Conservation (phyloP, 1,140 invertebrate genomes). For the Mizuhopecten yessoensis region DNA sequence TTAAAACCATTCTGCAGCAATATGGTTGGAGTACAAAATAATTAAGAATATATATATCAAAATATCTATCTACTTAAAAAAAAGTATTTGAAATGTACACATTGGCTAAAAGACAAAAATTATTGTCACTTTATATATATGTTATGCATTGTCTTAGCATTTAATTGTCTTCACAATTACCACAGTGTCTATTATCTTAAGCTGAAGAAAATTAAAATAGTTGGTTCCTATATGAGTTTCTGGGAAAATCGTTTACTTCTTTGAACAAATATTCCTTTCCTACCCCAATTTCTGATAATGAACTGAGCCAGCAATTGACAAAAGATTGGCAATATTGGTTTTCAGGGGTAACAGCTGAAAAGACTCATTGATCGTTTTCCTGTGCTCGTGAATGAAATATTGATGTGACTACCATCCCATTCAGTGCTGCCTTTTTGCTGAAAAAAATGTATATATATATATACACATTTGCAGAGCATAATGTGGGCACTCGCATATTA, state of each 20-base stretch:
- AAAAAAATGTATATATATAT: background rate
- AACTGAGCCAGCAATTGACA: conserved; percentile 7
- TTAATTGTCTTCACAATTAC: too few species aligned
- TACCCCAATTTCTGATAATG: background rate
- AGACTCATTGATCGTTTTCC: background rate
- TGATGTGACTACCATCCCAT: background rate
- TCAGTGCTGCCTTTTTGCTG: background rate
- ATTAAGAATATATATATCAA: too few species aligned
- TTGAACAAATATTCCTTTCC: background rate
- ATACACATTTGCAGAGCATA: background rate
- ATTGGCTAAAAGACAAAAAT: too few species aligned
- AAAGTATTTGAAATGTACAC: too few species aligned
- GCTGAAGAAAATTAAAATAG: background rate
- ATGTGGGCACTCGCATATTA: background rate
- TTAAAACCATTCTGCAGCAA: too few species aligned
- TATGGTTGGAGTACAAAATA: too few species aligned
- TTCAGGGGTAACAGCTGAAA: background rate
- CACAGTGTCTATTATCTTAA: background rate
- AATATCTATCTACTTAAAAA: too few species aligned
- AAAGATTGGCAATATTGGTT: conserved; percentile 25
- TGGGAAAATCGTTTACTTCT: background rate
- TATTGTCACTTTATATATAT: too few species aligned
- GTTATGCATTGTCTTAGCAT: too few species aligned
- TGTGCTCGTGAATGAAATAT: conserved; percentile 22
- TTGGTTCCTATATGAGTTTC: background rate